Evolutionary conservation across 2,888 invertebrate species (phyloP), one percentile per base, ranked within the genome.

Genomic region (Macrophya alboannulata): DNA sequence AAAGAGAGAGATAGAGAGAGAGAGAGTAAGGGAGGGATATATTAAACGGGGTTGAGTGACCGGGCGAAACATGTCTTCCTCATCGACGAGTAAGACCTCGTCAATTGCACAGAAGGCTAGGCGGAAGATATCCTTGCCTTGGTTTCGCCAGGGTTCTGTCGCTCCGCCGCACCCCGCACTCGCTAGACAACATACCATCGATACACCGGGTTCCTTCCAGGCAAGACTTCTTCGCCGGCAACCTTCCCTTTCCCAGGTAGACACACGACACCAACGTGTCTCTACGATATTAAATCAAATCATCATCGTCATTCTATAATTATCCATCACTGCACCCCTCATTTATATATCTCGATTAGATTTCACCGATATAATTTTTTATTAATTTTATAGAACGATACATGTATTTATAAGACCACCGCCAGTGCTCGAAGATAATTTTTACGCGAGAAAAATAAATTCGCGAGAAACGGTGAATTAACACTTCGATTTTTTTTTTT

Each of bases 151-250:
- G 94, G 96, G 96, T 90, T 97, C 97, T 86, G 96, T 97, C 89
- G 95, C 96, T 91, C 95, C 96, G 90, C 95, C 96, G 84, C 97
- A 97, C 94, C 96, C 97, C 87, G 95, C 95, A 85, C 95, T 98
- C 85, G 96, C 97, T 87, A 96, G 98, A 85, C 98, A 98, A 94
- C 98, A 98, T 94, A 98, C 98, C 94, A 98, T 98, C 94, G 98
- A 98, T 94, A 97, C 98, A 89, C 98, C 98, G 91, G 96, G 97
- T 93, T 97, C 97, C 87, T 97, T 97, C 94, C 96, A 97, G 91
- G 97, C 97, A 90, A 95, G 96, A 89, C 95, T 96, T 88, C 95
- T 97, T 92, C 96, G 96, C 90, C 94, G 95, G 88, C 96, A 96
- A 94, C 95, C 95, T 92, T 95, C 95, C 92, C 95, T 96, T 90